phyloP scores from a whole-genome alignment of 2,888 invertebrate species.

The Anaspis maculata region DNA sequence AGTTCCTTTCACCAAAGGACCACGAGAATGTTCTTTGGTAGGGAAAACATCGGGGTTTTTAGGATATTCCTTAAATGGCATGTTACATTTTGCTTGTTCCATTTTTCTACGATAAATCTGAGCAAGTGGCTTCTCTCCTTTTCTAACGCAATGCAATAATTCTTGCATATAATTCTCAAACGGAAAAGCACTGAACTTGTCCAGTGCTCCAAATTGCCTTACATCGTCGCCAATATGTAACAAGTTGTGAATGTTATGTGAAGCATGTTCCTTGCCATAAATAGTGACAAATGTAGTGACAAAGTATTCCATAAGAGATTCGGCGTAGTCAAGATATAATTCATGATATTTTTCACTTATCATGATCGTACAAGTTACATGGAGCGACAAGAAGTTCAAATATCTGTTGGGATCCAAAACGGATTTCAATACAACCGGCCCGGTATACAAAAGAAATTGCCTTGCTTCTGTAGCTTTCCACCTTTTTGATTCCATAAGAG shows the following conservation, averaged over 20 bases:
- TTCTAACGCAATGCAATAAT: too few species aligned
- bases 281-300: not conserved
- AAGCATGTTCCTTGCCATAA: constrained; percentile 8
- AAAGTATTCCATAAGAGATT: constrained; percentile 3
- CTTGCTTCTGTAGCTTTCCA: constrained; percentile 1
- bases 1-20: too few species aligned
- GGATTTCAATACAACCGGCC: not conserved
- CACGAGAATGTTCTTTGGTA: too few species aligned
- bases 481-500: not conserved
- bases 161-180: constrained; percentile 4
- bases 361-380: not conserved
- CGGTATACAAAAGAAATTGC: constrained; percentile 1
- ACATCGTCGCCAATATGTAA: constrained; percentile 12
- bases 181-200: constrained; percentile 4
- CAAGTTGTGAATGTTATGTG: constrained; percentile 17
- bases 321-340: constrained; percentile 1
- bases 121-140: too few species aligned
- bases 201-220: not conserved
- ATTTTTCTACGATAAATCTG: too few species aligned
- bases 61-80: too few species aligned
- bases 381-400: not conserved
- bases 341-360: not conserved
- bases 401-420: not conserved
- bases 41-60: too few species aligned
- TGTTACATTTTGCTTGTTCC: too few species aligned